Percentiles rank a stretch among this genome's conserved stretches.
phyloP scores from a whole-genome alignment of 2,113 vertebrate species.

The Colius striatus region DNA sequence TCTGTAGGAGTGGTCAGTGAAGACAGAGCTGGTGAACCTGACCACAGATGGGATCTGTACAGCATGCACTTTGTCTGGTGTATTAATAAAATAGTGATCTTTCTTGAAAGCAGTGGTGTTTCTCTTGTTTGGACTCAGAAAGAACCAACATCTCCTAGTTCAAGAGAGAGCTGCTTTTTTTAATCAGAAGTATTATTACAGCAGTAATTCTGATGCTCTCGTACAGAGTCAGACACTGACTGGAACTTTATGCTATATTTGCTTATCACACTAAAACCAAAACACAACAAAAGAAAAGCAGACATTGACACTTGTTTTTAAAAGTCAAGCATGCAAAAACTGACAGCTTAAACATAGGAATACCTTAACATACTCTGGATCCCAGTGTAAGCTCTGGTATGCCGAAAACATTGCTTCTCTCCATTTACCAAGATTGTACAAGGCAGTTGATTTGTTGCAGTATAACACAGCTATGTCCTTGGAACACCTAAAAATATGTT shows the following conservation, averaged over 20 bases:
- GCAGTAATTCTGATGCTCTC: background rate
- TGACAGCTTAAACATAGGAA: background rate
- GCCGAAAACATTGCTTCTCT: slow-evolving; percentile 67
- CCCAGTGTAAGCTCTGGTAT: slow-evolving; percentile 65
- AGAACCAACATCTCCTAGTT: background rate
- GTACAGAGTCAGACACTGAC: background rate
- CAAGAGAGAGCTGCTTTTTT: background rate
- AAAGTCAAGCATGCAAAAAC: background rate
- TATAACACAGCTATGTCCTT: slow-evolving; percentile 77
- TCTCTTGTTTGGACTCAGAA: background rate
- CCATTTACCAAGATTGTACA: slow-evolving; percentile 77
- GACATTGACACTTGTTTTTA: background rate
- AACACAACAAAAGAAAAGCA: background rate
- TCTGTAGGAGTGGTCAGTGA: background rate
- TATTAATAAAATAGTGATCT: background rate
- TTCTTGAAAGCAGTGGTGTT: background rate
- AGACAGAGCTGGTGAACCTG: background rate
- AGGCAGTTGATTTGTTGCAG: slow-evolving; percentile 79
- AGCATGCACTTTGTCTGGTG: background rate
- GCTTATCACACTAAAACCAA: background rate
- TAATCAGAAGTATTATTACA: background rate
- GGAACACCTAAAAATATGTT: slow-evolving; percentile 46
- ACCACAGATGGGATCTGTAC: accelerated
- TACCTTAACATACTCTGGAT: slow-evolving; percentile 79
- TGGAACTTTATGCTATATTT: background rate